phyloP scores from a whole-genome alignment of 2,888 invertebrate species.

The Notodonta ziczac region DNA sequence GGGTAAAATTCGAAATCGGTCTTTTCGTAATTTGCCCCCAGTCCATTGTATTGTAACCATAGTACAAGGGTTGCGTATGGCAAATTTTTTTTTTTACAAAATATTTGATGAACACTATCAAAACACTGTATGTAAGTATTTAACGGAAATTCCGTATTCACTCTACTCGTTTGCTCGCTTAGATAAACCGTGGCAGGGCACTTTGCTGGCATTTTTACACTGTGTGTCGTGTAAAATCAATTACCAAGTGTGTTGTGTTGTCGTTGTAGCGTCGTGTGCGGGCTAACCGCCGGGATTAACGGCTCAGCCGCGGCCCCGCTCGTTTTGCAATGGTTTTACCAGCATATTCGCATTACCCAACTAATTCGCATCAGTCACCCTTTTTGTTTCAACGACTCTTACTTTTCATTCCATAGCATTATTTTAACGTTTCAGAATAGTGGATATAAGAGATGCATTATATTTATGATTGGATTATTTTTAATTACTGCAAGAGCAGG shows the following conservation, averaged over 20 bases:
- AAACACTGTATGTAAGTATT: background rate
- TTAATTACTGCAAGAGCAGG: no score
- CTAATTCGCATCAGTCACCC: slow-evolving; percentile 3
- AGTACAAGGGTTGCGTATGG: no score
- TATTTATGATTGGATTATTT: no score
- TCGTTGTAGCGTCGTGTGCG: slow-evolving; percentile 32
- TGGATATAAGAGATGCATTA: no score
- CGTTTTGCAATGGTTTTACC: slow-evolving; percentile 40
- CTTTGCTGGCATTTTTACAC: slow-evolving; percentile 27
- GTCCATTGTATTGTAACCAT: no score
- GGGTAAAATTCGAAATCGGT: no score
- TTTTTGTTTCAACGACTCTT: background rate
- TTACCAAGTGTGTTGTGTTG: slow-evolving; percentile 35
- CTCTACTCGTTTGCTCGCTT: background rate
- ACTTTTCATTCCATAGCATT: background rate
- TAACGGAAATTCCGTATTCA: background rate
- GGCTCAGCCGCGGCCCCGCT: slow-evolving; percentile 36
- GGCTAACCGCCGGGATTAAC: slow-evolving; percentile 42
- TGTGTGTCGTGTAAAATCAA: slow-evolving; percentile 41
- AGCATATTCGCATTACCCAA: slow-evolving; percentile 21
- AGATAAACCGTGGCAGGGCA: slow-evolving; percentile 1
- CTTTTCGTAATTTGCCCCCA: no score
- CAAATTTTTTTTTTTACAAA: no score
- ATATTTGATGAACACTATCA: no score
- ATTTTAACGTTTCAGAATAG: no score